Percentiles rank a stretch among this genome's conserved stretches.
Conservation (phyloP, 2,113 vertebrate genomes). For the Heliornis fulica region DNA sequence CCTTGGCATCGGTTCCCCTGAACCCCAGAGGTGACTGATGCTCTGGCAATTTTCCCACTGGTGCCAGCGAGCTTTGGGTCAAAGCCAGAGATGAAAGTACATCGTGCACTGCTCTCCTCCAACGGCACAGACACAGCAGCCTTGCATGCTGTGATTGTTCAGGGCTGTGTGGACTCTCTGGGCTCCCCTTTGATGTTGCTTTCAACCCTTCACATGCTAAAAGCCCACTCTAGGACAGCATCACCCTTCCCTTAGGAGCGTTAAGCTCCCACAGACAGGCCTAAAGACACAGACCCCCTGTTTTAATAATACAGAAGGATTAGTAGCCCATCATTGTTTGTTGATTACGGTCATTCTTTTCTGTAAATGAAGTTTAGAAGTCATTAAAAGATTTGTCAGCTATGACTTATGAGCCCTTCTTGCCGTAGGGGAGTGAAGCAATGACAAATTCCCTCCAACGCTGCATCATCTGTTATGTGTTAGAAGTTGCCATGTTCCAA, state of each 20-base stretch:
- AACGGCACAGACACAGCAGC: not conserved
- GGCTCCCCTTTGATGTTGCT: not conserved
- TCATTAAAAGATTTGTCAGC: constrained; percentile 77
- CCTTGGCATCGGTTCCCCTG: fast-evolving
- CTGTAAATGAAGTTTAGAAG: constrained; percentile 79
- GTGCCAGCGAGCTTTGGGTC: fast-evolving
- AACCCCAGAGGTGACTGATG: not conserved
- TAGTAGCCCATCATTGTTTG: constrained; percentile 62
- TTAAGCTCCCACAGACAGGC: not conserved
- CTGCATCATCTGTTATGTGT: constrained; percentile 62
- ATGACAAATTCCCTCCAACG: constrained; percentile 63
- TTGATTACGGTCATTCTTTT: constrained; percentile 73
- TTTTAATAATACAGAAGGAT: constrained; percentile 45
- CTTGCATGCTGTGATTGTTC: not conserved
- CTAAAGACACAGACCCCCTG: not conserved
- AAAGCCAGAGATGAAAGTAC: not conserved
- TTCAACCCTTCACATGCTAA: not conserved
- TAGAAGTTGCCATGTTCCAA: constrained; percentile 64
- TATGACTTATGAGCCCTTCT: constrained; percentile 72
- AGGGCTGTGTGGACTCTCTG: fast-evolving
- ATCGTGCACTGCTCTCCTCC: not conserved
- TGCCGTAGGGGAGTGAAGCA: constrained; percentile 51
- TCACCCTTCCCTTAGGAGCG: not conserved
- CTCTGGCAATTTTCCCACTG: not conserved
- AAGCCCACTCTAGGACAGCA: not conserved